These are phyloP conservation scores for Aporophyla lueneburgensis DNA, from an alignment of 2,888 invertebrate genomes.

Conservation along the genomic window DNA sequence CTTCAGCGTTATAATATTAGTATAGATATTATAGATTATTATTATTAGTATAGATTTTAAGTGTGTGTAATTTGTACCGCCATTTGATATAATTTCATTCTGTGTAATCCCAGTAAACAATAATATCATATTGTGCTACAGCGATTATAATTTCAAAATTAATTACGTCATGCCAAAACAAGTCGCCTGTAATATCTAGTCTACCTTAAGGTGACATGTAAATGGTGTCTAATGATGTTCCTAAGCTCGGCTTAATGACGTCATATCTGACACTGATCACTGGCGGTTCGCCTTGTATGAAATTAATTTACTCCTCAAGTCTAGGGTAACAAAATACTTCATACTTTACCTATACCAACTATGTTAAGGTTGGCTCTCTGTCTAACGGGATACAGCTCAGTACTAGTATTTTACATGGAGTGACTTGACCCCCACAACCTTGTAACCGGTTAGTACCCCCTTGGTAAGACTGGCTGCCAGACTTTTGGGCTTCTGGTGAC, in stretches of 20 bases:
- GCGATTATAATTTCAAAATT: slow-evolving; percentile 26
- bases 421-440: too few species aligned
- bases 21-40: too few species aligned
- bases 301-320: slow-evolving; percentile 51
- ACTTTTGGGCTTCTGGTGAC: too few species aligned
- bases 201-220: slow-evolving; percentile 26
- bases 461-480: too few species aligned
- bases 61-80: background rate
- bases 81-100: background rate
- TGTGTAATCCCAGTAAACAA: background rate
- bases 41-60: too few species aligned
- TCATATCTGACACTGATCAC: slow-evolving; percentile 41
- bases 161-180: slow-evolving; percentile 38
- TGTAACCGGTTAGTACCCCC: too few species aligned
- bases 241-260: slow-evolving; percentile 45
- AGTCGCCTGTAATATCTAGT: slow-evolving; percentile 21
- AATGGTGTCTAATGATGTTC: slow-evolving; percentile 51
- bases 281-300: slow-evolving; percentile 29
- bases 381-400: too few species aligned
- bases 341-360: too few species aligned
- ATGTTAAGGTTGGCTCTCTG: too few species aligned
- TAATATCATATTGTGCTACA: slow-evolving; percentile 22
- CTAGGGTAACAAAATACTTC: too few species aligned
- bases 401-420: too few species aligned
- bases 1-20: too few species aligned